Percentiles rank a stretch among this genome's conserved stretches.
Evolutionary conservation across 2,113 vertebrate genomes (phyloP).

Genomic region (Opisthocomus hoazin): DNA sequence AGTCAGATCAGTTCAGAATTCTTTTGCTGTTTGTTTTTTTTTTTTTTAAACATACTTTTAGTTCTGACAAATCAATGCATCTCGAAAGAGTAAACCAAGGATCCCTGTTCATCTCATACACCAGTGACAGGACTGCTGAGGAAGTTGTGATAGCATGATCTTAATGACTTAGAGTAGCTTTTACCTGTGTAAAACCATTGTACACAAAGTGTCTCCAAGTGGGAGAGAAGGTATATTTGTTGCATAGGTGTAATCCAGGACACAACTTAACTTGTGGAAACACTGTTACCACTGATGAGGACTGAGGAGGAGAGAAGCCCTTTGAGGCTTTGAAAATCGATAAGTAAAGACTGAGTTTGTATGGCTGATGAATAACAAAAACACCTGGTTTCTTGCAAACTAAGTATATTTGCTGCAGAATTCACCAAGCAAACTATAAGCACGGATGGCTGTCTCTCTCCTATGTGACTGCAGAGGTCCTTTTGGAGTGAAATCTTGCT

Average conservation of each 20-base stretch:
- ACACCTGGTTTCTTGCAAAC: not conserved
- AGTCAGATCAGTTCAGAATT: not conserved
- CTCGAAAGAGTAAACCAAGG: not conserved
- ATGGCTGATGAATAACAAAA: not conserved
- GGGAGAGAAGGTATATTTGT: not conserved
- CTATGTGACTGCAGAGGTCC: not conserved
- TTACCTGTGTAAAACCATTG: not conserved
- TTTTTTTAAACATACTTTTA: not conserved
- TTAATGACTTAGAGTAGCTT: not conserved
- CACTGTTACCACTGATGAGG: not conserved
- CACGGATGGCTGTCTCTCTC: not conserved
- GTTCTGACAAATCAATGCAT: not conserved
- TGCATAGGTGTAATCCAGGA: not conserved
- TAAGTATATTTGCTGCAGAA: not conserved
- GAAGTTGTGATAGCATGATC: not conserved
- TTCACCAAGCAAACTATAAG: not conserved
- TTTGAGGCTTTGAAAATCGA: not conserved
- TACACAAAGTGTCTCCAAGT: not conserved
- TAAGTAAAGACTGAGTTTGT: not conserved
- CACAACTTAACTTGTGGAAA: not conserved
- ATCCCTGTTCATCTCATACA: not conserved
- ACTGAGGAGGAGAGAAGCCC: not conserved
- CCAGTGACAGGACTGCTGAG: not conserved
- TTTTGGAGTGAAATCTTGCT: not conserved
- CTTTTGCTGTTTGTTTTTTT: not conserved